Base-by-base conservation (phyloP, 2,888 invertebrate species). In the Protonemura montana region DNA sequence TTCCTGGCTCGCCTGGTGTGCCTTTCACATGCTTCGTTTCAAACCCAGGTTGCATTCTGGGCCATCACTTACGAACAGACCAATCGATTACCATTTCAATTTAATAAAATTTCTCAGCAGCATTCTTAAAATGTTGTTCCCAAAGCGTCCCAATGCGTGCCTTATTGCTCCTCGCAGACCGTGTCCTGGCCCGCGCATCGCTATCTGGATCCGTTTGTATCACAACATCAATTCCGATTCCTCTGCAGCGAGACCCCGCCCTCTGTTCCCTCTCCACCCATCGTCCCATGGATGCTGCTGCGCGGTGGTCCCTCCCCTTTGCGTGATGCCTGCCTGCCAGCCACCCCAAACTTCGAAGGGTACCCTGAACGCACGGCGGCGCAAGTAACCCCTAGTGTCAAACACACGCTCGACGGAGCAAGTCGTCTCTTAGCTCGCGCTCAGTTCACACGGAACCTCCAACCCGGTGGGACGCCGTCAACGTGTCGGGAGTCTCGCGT, bases 321-420 rank as follows among this genome's bases (percentile, higher is more conserved):
- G 7, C 78, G 16, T 21, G 59, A 10, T 21, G 59, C 59, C 21
- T n/a, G n/a, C 59, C 7, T 81, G 6, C 81, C n/a, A 81, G n/a
- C 82, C 13, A 82, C 82, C 82, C 82, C 42, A 82, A 82, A 3
- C 21, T 27, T n/a, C n/a, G n/a, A n/a, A 10, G 27, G 26, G 78
- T 76, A 26, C n/a, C 78, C 78, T 27, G 25, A 30, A 82, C 30
- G 82, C 81, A 81, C 30, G 81, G 81, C 30, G 30, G 29, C 59
- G 21, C 21, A 25, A 78, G 25, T 82, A 82, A 82, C 82, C 82
- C 82, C 82, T 82, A 82, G 82, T 82, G 82, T 41, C 29, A 82
- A 82, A 82, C 30, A 26, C 82, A 82, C 82, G 82, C 35, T 82
- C 82, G 41, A 82, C 13, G 82, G 2, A 81, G 59, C 81, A 81